phyloP scores from a whole-genome alignment of 2,113 vertebrate genomes.

The Perca fluviatilis region DNA sequence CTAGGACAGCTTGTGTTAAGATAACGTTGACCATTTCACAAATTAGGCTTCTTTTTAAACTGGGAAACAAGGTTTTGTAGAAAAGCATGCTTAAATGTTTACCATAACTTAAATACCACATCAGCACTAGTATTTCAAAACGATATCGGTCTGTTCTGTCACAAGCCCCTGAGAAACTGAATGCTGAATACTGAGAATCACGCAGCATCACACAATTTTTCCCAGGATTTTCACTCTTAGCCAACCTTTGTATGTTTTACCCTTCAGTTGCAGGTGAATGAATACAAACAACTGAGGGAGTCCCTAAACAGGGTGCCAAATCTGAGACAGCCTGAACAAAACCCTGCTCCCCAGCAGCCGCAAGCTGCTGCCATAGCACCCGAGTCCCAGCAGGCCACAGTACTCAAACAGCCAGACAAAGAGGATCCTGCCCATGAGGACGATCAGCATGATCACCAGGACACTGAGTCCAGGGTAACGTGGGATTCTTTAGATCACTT shows the following conservation, averaged over 20 bases:
- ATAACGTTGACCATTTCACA: not conserved
- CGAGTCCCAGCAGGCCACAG: not conserved
- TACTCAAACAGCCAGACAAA: conserved; percentile 1
- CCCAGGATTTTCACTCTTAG: not conserved
- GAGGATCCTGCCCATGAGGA: conserved; percentile 12
- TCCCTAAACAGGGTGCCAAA: conserved; percentile 87
- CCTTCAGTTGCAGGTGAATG: conserved; percentile 91
- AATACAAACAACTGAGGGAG: conserved; percentile 93
- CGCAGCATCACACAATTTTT: not conserved
- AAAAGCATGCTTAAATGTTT: not conserved
- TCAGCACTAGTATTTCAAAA: not conserved
- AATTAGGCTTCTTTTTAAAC: not conserved
- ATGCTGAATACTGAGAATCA: not conserved
- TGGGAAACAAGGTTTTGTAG: not conserved
- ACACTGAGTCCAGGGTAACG: conserved; percentile 62
- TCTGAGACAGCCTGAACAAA: conserved; percentile 76
- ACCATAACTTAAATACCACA: not conserved
- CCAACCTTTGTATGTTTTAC: conserved; percentile 10
- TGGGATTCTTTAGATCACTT: not conserved
- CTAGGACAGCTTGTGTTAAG: not conserved
- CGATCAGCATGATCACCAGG: conserved; percentile 26
- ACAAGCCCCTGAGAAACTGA: not conserved
- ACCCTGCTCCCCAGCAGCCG: conserved; percentile 8
- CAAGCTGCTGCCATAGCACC: conserved; percentile 8
- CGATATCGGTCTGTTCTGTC: not conserved